Evolutionary conservation across 1,140 invertebrate genomes (phyloP).

Genomic region (Heterodera schachtii): DNA sequence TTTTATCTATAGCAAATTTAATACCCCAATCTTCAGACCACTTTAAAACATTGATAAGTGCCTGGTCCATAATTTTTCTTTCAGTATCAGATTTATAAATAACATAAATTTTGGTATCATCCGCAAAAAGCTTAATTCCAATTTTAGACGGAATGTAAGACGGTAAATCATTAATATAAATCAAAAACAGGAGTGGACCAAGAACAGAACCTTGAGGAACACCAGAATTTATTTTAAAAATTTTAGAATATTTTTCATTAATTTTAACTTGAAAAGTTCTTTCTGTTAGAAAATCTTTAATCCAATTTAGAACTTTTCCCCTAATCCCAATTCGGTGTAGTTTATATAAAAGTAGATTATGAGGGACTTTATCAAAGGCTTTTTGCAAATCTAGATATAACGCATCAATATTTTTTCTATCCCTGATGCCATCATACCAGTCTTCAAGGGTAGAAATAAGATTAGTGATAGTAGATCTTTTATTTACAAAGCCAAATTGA

Average conservation of each 20-base stretch:
- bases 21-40: too few species aligned
- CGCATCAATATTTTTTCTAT: neutral
- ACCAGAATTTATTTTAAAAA: neutral
- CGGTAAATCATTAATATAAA: neutral
- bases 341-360: constrained; percentile 1
- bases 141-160: too few species aligned
- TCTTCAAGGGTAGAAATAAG: constrained; percentile 6
- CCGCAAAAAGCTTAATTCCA: too few species aligned
- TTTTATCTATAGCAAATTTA: too few species aligned
- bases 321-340: neutral
- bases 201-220: constrained; percentile 14
- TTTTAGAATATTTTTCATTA: constrained; percentile 2
- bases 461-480: constrained; percentile 1
- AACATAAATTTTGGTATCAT: too few species aligned
- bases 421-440: neutral
- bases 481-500: constrained; percentile 9
- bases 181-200: neutral
- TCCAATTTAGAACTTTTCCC: constrained; percentile 4
- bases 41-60: too few species aligned
- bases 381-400: constrained; percentile 5
- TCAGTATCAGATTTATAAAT: too few species aligned
- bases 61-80: too few species aligned
- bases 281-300: neutral
- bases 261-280: neutral
- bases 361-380: constrained; percentile 20